Conservation (phyloP, 2,888 invertebrate genomes). For the Stenchaetothrips biformis region DNA sequence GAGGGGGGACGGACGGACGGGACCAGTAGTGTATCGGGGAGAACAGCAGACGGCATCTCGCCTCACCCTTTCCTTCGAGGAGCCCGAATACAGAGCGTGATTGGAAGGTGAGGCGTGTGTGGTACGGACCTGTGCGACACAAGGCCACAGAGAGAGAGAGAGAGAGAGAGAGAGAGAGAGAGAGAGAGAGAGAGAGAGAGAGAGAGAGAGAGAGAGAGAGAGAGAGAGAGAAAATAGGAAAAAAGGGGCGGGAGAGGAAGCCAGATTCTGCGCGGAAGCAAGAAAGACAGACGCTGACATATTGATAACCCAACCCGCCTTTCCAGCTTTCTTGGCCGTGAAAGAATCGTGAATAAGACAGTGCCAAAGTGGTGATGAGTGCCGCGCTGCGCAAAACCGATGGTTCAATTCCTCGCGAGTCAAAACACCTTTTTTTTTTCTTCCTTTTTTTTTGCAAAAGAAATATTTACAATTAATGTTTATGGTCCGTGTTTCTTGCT, state of each 20-base stretch:
- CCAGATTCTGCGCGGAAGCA: not conserved
- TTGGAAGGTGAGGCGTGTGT: not conserved
- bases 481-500: not conserved
- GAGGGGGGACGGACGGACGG: not conserved
- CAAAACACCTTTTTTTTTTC: no score
- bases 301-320: not conserved
- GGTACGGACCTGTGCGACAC: no score
- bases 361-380: not conserved
- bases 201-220: no score
- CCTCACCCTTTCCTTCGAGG: not conserved
- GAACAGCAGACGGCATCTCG: not conserved
- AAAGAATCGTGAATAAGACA: no score
- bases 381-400: not conserved
- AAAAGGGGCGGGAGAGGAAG: no score
- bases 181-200: no score
- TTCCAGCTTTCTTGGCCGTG: no score
- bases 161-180: no score
- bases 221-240: no score
- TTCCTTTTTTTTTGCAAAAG: not conserved
- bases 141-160: no score
- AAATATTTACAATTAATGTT: no score
- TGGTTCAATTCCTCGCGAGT: not conserved
- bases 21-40: not conserved
- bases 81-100: not conserved
- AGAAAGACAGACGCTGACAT: not conserved